These are phyloP conservation scores for Alfaro cultratus DNA, from an alignment of 2,797 vertebrate species.

Conservation along the genomic window DNA sequence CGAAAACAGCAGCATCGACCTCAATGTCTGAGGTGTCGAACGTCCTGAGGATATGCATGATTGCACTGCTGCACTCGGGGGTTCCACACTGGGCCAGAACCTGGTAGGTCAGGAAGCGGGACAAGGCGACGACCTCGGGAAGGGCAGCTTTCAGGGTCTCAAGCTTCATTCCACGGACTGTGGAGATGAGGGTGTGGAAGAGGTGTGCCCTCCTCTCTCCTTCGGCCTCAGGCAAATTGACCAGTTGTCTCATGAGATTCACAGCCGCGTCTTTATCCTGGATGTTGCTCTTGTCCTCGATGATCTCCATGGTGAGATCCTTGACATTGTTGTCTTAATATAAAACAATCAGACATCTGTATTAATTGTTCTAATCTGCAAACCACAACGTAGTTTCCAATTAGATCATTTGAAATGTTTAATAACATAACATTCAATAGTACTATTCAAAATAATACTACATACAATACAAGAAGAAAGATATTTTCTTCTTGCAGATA, in stretches of 20 bases:
- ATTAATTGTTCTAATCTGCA: neutral
- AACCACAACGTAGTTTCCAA: neutral
- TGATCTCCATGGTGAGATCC: slow-evolving; percentile 85
- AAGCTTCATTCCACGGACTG: slow-evolving; percentile 84
- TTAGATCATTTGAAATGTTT: neutral
- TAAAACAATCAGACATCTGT: neutral
- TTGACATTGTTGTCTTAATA: slow-evolving; percentile 76
- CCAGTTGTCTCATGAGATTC: slow-evolving; percentile 84
- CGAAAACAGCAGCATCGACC: slow-evolving; percentile 86
- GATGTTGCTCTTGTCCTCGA: slow-evolving; percentile 73
- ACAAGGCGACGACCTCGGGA: slow-evolving; percentile 82
- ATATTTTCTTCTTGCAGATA: neutral
- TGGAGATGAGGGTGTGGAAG: slow-evolving; percentile 87
- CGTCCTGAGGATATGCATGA: slow-evolving; percentile 87
- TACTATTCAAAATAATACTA: too few relatives aligned
- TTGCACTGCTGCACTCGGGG: slow-evolving; percentile 87
- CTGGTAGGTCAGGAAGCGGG: slow-evolving; percentile 86
- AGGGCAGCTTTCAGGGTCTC: slow-evolving; percentile 81
- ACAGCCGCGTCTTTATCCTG: slow-evolving; percentile 81
- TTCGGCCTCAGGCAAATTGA: slow-evolving; percentile 76
- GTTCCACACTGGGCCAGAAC: slow-evolving; percentile 92
- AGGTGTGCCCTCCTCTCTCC: slow-evolving; percentile 87
- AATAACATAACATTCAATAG: neutral
- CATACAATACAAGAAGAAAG: neutral
- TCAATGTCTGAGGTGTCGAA: slow-evolving; percentile 76